These are phyloP conservation scores for Actenoides lindsayi DNA, from an alignment of 2,113 vertebrate species.

Conservation along the genomic window DNA sequence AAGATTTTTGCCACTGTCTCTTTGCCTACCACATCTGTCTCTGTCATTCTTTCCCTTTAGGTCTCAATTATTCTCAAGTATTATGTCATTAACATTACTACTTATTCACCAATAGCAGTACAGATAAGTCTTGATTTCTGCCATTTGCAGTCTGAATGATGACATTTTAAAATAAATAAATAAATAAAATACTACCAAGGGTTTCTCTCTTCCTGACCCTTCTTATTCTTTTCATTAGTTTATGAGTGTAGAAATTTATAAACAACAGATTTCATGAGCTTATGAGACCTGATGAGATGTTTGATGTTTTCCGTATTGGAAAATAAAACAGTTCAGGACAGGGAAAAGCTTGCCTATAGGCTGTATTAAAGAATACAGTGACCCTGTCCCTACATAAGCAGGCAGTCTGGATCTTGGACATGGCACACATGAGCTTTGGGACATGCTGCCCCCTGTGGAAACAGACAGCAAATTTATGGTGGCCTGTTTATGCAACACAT, in stretches of 20 bases:
- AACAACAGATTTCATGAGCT: background rate
- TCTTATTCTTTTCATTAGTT: background rate
- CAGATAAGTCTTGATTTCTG: background rate
- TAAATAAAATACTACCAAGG: background rate
- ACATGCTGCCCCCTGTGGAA: background rate
- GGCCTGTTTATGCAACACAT: background rate
- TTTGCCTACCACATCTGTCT: background rate
- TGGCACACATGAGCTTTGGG: background rate
- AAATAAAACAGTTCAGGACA: background rate
- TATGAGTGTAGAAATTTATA: background rate
- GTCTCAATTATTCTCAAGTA: background rate
- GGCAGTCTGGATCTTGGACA: background rate
- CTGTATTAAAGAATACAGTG: background rate
- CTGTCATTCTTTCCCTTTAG: background rate
- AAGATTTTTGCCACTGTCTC: background rate
- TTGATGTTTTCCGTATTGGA: background rate
- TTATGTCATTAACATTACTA: background rate
- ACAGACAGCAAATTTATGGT: background rate
- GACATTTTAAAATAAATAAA: background rate
- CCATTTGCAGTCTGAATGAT: background rate
- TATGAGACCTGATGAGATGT: background rate
- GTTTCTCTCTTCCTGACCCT: background rate
- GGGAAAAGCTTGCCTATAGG: background rate
- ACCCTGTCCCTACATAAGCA: background rate
- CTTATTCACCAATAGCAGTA: background rate